Evolutionary conservation across 2,888 invertebrate species (phyloP).

Genomic region (Nymphalis urticae): DNA sequence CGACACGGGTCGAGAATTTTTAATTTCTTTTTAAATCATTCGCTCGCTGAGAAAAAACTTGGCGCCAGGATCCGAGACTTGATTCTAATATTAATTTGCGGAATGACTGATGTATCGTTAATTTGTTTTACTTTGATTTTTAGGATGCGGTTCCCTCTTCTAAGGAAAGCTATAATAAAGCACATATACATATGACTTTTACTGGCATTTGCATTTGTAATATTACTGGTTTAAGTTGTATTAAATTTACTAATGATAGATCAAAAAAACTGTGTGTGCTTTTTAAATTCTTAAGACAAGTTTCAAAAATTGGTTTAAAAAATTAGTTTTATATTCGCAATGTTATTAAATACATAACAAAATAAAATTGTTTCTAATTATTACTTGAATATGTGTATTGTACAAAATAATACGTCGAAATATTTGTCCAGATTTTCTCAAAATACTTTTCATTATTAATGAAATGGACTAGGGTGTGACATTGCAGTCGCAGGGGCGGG

Average conservation of each 20-base stretch:
- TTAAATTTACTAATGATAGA: neutral
- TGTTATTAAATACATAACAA: too few species aligned
- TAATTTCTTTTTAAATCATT: conserved; percentile 46
- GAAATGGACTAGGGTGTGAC: conserved; percentile 54
- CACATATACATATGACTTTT: neutral
- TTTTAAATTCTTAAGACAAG: too few species aligned
- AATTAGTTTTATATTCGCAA: too few species aligned
- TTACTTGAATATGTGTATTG: neutral
- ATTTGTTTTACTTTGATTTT: conserved; percentile 34
- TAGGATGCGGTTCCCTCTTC: conserved; percentile 10
- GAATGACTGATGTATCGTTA: conserved; percentile 40
- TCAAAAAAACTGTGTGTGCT: too few species aligned
- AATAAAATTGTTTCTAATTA: neutral
- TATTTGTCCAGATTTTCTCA: neutral
- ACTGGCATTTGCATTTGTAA: too few species aligned
- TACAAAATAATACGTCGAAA: neutral
- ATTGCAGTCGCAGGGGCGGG: conserved; percentile 38
- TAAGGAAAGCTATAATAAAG: neutral
- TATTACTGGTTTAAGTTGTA: neutral
- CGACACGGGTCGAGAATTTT: conserved; percentile 46
- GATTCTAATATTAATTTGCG: conserved; percentile 40
- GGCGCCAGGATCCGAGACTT: conserved; percentile 56
- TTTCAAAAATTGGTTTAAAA: too few species aligned
- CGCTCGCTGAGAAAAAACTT: conserved; percentile 43
- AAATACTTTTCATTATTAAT: conserved; percentile 14